A percentile compares a stretch with the other conserved stretches of the same genome.
These are phyloP conservation scores for Parazoanthus darwini DNA, from an alignment of 92 coral and sea anemone genomes.

Conservation along the genomic window DNA sequence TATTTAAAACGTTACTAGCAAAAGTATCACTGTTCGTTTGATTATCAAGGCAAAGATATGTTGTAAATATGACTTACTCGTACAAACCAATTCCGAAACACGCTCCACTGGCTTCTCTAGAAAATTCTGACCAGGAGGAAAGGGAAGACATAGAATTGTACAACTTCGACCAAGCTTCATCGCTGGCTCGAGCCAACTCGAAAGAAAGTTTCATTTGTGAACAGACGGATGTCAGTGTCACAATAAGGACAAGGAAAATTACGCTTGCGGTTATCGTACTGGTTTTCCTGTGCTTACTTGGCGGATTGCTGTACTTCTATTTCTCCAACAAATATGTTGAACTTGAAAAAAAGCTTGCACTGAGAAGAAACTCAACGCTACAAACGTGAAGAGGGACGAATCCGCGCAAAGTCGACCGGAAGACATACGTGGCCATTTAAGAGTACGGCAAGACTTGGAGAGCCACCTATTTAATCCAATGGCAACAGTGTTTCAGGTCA, in stretches of 20 bases:
- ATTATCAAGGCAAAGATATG: too few species aligned
- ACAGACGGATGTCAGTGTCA: conserved; percentile 19
- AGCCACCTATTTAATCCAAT: too few species aligned
- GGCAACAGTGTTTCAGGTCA: too few species aligned
- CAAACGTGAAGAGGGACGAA: neutral
- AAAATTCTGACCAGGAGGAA: neutral
- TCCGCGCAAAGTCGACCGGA: too few species aligned
- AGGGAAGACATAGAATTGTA: conserved; percentile 20
- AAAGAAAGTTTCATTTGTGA: conserved; percentile 9
- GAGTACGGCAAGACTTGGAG: too few species aligned
- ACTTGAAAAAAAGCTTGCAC: neutral
- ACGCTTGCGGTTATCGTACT: conserved; percentile 9
- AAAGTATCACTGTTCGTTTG: neutral
- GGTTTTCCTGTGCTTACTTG: conserved; percentile 20
- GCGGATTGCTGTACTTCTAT: conserved; percentile 26
- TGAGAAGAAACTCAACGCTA: conserved; percentile 2
- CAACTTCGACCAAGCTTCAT: neutral
- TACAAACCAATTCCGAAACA: conserved; percentile 11
- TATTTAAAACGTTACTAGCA: neutral
- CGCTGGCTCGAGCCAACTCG: neutral
- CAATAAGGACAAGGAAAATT: conserved; percentile 32
- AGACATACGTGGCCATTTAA: too few species aligned
- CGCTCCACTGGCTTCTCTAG: neutral
- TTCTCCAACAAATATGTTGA: conserved; percentile 26
- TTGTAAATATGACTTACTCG: conserved; percentile 11